A percentile compares a stretch with the other conserved stretches of the same genome.
These are phyloP conservation scores for Drosophila bifasciata DNA, from an alignment of 1,140 invertebrate species.

Conservation along the genomic window DNA sequence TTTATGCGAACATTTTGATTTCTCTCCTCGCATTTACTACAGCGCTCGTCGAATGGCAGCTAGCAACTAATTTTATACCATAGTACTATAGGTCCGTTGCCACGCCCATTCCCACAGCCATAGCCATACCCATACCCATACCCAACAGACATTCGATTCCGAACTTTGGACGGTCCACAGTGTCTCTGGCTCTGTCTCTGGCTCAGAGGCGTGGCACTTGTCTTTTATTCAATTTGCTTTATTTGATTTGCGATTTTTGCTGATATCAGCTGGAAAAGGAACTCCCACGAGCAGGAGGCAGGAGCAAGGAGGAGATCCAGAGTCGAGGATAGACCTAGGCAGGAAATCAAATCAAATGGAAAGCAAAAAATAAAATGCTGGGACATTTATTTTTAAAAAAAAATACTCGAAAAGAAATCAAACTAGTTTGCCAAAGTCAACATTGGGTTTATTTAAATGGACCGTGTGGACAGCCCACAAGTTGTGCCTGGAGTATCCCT, in stretches of 20 bases:
- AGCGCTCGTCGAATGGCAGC: conserved; percentile 31
- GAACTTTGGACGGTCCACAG: not conserved
- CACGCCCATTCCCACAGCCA: conserved; percentile 4
- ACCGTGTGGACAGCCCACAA: conserved; percentile 60
- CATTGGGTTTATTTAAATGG: conserved; percentile 76
- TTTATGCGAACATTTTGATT: conserved; percentile 81
- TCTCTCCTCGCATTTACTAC: conserved; percentile 65
- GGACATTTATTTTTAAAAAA: conserved; percentile 58
- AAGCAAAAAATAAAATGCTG: conserved; percentile 60
- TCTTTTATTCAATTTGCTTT: conserved; percentile 81
- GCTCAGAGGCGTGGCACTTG: conserved; percentile 56
- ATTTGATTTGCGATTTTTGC: conserved; percentile 80
- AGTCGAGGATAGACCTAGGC: conserved; percentile 41
- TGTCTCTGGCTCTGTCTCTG: conserved; percentile 8
- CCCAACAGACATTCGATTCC: too few species aligned
- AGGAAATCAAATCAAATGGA: conserved; percentile 73
- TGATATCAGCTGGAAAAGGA: conserved; percentile 64
- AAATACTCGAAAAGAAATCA: conserved; percentile 32
- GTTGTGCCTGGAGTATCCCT: conserved; percentile 10
- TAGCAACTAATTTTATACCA: conserved; percentile 68
- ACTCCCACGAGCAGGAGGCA: conserved; percentile 14
- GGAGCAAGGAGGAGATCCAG: not conserved
- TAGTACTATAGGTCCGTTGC: conserved; percentile 35
- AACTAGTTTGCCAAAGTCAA: conserved; percentile 58
- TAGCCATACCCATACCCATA: too few species aligned